These are phyloP conservation scores for Pelecanoides urinatrix DNA, from an alignment of 2,113 vertebrate genomes.

Conservation along the genomic window DNA sequence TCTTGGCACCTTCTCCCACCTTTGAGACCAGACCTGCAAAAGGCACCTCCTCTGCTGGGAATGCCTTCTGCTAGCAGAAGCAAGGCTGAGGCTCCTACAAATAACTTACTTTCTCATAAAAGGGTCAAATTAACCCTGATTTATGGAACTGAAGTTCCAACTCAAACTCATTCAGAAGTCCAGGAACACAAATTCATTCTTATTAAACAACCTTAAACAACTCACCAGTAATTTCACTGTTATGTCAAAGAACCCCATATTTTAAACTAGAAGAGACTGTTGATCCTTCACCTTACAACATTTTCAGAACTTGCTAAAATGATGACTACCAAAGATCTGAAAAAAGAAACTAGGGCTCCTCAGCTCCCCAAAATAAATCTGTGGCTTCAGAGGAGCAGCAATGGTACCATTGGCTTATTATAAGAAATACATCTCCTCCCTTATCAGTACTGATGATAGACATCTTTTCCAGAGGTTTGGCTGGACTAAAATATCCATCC, in stretches of 20 bases:
- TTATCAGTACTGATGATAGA: neutral
- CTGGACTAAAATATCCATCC: neutral
- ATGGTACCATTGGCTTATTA: accelerated
- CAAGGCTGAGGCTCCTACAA: neutral
- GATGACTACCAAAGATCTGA: neutral
- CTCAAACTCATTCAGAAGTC: neutral
- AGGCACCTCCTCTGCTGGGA: neutral
- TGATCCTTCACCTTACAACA: neutral
- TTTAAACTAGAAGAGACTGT: neutral
- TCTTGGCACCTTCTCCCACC: neutral
- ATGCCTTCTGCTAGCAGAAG: neutral
- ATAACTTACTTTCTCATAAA: neutral
- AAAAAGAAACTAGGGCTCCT: neutral
- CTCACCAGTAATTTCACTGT: neutral
- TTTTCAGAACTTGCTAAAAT: neutral
- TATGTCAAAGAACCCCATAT: neutral
- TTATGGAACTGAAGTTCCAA: neutral
- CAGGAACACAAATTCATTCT: neutral
- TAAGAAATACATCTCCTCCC: neutral
- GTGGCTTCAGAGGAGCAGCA: neutral
- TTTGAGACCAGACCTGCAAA: neutral
- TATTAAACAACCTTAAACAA: neutral
- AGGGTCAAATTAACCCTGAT: neutral
- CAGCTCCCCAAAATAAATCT: neutral
- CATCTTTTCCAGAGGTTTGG: neutral